Evolutionary conservation across 2,797 vertebrate genomes (phyloP).

Genomic region (Chaetodon trifasciatus): DNA sequence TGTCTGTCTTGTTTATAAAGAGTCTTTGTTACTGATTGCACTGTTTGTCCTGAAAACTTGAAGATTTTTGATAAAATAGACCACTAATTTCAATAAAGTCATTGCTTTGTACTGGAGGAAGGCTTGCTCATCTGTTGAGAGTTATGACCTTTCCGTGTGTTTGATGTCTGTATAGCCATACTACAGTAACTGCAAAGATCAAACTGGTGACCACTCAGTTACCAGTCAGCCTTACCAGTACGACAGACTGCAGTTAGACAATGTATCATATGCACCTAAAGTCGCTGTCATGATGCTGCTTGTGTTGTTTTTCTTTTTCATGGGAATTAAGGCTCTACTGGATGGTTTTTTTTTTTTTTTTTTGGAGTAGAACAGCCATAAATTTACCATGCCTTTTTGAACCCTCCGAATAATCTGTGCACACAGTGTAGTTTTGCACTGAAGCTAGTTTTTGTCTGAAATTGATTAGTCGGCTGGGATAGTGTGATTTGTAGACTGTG

Average conservation of each 20-base stretch:
- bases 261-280: background rate
- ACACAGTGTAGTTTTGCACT: background rate
- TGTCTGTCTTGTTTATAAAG: conserved; percentile 14
- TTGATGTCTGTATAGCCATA: background rate
- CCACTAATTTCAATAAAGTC: conserved; percentile 73
- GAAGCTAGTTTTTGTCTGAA: background rate
- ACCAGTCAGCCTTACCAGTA: no score
- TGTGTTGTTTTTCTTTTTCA: background rate
- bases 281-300: background rate
- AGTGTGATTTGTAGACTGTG: background rate
- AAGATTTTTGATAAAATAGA: conserved; percentile 67
- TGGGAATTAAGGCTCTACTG: background rate
- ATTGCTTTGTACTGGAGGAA: conserved; percentile 19
- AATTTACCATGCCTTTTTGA: background rate
- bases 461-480: background rate
- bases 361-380: background rate
- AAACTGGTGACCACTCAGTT: no score
- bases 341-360: background rate
- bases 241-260: background rate
- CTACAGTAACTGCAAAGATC: background rate
- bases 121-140: background rate
- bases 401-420: background rate
- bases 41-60: conserved; percentile 82
- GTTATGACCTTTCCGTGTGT: background rate
- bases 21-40: conserved; percentile 68